Evolutionary conservation across 2,888 invertebrate genomes (phyloP), one percentile per base, ranked within the genome.

Genomic region (Temnothorax unifasciatus): DNA sequence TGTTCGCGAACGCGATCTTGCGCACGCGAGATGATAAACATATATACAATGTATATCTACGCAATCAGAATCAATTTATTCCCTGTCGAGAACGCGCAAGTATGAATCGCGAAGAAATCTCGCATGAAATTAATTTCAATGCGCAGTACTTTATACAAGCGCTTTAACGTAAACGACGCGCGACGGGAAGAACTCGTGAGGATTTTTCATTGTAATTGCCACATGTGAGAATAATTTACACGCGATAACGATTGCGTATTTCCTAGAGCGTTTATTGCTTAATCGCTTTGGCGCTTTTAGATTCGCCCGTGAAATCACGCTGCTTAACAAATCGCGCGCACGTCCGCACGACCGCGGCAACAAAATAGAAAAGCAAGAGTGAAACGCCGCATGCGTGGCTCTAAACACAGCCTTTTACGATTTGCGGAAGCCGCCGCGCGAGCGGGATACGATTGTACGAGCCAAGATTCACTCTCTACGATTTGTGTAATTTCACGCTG

Each of bases 401-500:
- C 21, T 41, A 66, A 34, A 57, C 11, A 13, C 41, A 15, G 29
- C 5, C 25, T 68, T 71, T 71, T 57, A 47, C 34, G 25, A 81
- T 59, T 81, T 73, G 38, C 73, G 73, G 47, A 73, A 71, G 47
- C 34, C 25, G 47, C 15, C 15, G 41, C 15, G 41, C 34, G 44
- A 77, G 29, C 34, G 44, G 54, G 57, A n/a, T 69, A 77, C 54
- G 29, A 69, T 69, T 44, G 69, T 44, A 79, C 21, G 1, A 47
- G 21, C 44, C 41, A 29, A 41, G 76, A 50, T 61, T 82, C 64
- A 66, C 83, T 77, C 64, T 83, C 83, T 57, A 64, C 52, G 0
- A 21, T 59, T 73, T 61, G 73, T 29, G 59, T 59, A 77, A 77
- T 83, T 83, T 83, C 83, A 83, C 59, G 77, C 66, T 50, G 41